Evolutionary conservation across 2,888 invertebrate genomes (phyloP).

Genomic region (Tricholauxania praeusta): DNA sequence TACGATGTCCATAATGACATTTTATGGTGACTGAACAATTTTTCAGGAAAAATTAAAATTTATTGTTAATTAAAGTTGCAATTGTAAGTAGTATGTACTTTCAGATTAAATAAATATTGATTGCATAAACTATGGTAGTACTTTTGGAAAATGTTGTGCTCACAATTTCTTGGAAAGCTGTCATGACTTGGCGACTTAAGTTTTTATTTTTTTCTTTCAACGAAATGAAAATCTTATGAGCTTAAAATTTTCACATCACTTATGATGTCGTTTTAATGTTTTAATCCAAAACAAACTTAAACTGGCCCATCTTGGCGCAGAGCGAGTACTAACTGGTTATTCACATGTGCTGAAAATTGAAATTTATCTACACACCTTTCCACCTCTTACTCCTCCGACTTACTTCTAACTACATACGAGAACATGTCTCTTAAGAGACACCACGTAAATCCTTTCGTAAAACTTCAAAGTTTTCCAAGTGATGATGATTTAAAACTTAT

Average conservation of each 20-base stretch:
- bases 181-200: not conserved
- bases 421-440: not conserved
- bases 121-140: too few species aligned
- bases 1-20: constrained; percentile 46
- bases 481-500: constrained; percentile 38
- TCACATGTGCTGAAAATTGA: constrained; percentile 1
- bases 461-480: constrained; percentile 30
- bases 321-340: not conserved
- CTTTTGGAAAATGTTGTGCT: too few species aligned
- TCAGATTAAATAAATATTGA: too few species aligned
- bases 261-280: constrained; percentile 26
- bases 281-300: constrained; percentile 27
- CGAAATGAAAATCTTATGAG: constrained; percentile 1
- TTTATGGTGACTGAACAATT: constrained; percentile 52
- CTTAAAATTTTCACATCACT: constrained; percentile 23
- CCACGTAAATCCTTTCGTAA: constrained; percentile 18
- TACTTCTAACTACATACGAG: too few species aligned
- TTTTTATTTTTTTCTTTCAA: not conserved
- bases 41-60: constrained; percentile 45
- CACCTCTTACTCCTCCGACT: not conserved
- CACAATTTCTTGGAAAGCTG: too few species aligned
- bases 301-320: not conserved
- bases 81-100: too few species aligned
- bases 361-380: not conserved
- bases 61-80: constrained; percentile 45